These are phyloP conservation scores for Pissodes strobi DNA, from an alignment of 1,140 invertebrate species.

Conservation along the genomic window DNA sequence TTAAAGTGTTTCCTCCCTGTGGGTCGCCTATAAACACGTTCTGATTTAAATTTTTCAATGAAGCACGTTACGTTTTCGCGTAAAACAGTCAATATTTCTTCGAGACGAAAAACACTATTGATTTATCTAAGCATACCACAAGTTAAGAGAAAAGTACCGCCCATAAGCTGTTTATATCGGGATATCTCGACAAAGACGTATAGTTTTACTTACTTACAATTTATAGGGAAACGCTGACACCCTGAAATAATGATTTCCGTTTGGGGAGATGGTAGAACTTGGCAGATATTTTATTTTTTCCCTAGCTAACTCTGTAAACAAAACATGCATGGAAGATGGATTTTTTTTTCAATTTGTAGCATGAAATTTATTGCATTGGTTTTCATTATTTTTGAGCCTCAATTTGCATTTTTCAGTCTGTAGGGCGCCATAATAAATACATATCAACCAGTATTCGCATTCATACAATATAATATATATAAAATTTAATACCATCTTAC, in stretches of 20 bases:
- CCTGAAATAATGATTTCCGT: constrained; percentile 31
- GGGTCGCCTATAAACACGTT: too few relatives aligned
- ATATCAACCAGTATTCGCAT: neutral
- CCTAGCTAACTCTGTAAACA: neutral
- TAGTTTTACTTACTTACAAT: constrained; percentile 28
- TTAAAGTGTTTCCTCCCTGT: too few relatives aligned
- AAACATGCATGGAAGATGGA: too few relatives aligned
- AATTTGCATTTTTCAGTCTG: too few relatives aligned
- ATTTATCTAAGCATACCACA: constrained; percentile 27
- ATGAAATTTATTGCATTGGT: too few relatives aligned
- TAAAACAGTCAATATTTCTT: neutral
- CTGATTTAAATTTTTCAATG: too few relatives aligned
- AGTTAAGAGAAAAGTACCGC: constrained; percentile 30
- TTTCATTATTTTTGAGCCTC: too few relatives aligned
- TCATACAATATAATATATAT: neutral
- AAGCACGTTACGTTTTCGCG: too few relatives aligned
- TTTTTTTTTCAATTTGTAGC: too few relatives aligned
- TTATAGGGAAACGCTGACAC: constrained; percentile 25
- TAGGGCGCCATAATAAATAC: too few relatives aligned
- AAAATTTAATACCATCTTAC: neutral
- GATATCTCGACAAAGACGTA: constrained; percentile 26
- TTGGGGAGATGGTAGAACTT: constrained; percentile 5
- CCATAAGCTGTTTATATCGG: constrained; percentile 28
- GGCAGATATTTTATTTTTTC: neutral
- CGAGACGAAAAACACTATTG: neutral